Evolutionary conservation across 2,113 vertebrate genomes (phyloP), one percentile per base, ranked within the genome.

Genomic region (Nymphicus hollandicus): DNA sequence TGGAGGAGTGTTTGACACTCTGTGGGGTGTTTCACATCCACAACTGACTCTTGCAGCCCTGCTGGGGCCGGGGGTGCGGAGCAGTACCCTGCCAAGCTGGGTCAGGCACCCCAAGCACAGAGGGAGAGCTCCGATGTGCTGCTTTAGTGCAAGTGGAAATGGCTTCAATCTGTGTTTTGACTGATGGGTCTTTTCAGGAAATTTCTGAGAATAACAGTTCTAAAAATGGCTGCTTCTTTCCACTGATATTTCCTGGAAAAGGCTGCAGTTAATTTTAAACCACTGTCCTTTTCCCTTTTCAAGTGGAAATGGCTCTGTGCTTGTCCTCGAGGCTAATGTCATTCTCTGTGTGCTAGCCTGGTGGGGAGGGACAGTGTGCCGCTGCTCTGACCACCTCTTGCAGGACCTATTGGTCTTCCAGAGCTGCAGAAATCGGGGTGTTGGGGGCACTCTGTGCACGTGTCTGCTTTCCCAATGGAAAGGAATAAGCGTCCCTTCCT

Each of bases 111-210:
- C 86, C 52, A 29, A 65, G 73, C 35, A 1, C 10, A 1, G 55
- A 84, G 91, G 39, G 81, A 93, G 74, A 81, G 92, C 86, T 93
- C 68, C 8, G 2, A 89, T 87, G 92, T 33, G 89, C 87, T 88
- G 66, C 93, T 94, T 15, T 15, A 85, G 90, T 60, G 81, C 78
- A 81, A 88, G 84, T 97, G 79, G 95, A 98, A 97, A 97, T 91
- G 91, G 94, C 89, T 96, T 94, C 80, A 88, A 79, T 88, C 94
- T 91, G 60, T 96, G 78, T 96, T 98, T 97, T 97, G 94, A 96
- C 96, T 97, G 92, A 88, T 96, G 92, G 95, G 91, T 96, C 96
- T 97, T 96, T 97, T 97, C 96, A 97, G 97, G 95, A 97, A 97
- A 96, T 96, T 95, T 97, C 85, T 95, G 95, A 95, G 95, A 94